Percentiles rank a stretch among this genome's conserved stretches.
Evolutionary conservation across 2,113 vertebrate genomes (phyloP).

Genomic region (Leptosomus discolor): DNA sequence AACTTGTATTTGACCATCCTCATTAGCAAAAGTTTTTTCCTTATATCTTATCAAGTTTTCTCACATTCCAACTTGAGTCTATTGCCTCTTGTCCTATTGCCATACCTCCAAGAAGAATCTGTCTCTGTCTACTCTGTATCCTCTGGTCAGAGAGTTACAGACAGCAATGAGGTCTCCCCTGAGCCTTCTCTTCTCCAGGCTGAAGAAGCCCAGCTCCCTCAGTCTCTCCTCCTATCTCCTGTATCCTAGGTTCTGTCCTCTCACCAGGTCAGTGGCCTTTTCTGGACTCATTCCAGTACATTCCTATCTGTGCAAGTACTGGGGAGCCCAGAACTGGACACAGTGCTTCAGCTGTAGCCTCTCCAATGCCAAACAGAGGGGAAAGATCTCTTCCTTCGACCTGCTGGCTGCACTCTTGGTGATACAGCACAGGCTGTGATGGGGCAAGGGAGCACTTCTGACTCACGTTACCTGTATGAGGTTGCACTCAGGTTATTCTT

Average conservation of each 20-base stretch:
- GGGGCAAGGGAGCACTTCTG: background rate
- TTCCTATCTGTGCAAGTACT: background rate
- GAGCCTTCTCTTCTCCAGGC: background rate
- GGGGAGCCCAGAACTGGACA: background rate
- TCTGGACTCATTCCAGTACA: background rate
- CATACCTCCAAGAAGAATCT: background rate
- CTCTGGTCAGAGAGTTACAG: background rate
- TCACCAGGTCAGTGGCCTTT: background rate
- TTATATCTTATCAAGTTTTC: background rate
- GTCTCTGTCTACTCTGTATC: background rate
- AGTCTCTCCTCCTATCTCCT: background rate
- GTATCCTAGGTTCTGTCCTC: background rate
- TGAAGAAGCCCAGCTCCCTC: background rate
- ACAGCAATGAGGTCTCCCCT: background rate
- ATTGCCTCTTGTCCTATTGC: background rate
- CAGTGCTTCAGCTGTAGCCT: fast-evolving
- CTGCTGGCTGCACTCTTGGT: background rate
- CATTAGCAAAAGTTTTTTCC: background rate
- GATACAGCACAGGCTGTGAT: fast-evolving
- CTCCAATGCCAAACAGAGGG: background rate
- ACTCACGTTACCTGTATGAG: background rate
- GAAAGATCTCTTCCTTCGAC: background rate
- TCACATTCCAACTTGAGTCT: background rate
- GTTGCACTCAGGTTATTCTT: background rate
- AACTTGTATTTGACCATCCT: background rate